A percentile compares a stretch with the other conserved stretches of the same genome.
Conservation (phyloP, 2,113 vertebrate species). For the Pangasianodon hypophthalmus region DNA sequence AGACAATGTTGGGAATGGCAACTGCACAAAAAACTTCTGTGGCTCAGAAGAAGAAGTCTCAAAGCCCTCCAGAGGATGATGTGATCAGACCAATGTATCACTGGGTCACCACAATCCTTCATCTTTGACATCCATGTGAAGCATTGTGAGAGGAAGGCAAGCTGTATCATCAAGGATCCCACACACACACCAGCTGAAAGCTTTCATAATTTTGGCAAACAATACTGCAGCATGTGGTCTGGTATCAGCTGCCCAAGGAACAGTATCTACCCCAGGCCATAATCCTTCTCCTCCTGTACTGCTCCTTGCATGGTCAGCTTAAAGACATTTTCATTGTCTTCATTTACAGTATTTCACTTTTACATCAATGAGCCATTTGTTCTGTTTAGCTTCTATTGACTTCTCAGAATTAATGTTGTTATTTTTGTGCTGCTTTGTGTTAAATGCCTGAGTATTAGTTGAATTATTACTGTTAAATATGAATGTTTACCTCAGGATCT, state of each 20-base stretch:
- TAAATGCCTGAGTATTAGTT: not conserved
- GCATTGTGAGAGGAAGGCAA: not conserved
- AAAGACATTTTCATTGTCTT: not conserved
- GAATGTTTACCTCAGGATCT: not conserved
- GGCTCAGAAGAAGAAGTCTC: not conserved
- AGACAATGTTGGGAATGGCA: not conserved
- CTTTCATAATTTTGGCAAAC: not conserved
- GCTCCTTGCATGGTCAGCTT: not conserved
- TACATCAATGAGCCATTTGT: not conserved
- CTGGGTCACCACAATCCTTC: not conserved
- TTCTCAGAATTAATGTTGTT: too few species aligned
- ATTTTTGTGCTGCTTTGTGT: not conserved
- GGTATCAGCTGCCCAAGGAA: not conserved
- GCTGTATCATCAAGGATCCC: not conserved
- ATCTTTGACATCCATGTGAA: slow-evolving; percentile 4
- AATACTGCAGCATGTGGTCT: not conserved
- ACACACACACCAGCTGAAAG: not conserved
- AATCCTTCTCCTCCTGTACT: not conserved
- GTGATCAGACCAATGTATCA: not conserved
- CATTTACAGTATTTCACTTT: not conserved
- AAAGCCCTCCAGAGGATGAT: not conserved
- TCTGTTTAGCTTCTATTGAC: not conserved
- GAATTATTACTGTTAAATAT: not conserved
- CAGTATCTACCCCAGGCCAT: not conserved
- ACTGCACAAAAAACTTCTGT: not conserved